These are phyloP conservation scores for Yponomeuta sedellus DNA, from an alignment of 2,888 invertebrate species.

Conservation along the genomic window DNA sequence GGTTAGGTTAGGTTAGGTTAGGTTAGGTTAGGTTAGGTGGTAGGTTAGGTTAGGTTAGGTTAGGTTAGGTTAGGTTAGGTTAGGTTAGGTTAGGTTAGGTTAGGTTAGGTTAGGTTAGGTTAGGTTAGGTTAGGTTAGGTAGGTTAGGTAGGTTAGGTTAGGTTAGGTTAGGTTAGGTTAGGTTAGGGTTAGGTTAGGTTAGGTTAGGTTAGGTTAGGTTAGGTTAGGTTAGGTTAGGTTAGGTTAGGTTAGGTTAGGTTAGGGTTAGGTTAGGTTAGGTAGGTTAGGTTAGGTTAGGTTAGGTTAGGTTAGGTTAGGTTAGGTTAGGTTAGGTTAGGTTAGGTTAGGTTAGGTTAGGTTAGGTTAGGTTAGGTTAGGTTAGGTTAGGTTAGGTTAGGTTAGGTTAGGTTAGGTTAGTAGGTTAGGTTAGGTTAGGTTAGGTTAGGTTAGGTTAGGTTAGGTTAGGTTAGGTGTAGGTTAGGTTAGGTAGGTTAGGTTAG, in stretches of 20 bases:
- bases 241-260: constrained; percentile 21
- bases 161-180: constrained; percentile 23
- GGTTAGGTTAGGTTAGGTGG: constrained; percentile 21
- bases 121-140: constrained; percentile 20
- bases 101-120: constrained; percentile 21
- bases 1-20: constrained; percentile 20
- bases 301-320: constrained; percentile 23
- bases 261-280: constrained; percentile 22
- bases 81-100: constrained; percentile 19
- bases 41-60: constrained; percentile 21
- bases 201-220: constrained; percentile 19
- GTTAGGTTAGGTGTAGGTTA: constrained; percentile 22
- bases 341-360: constrained; percentile 23
- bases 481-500: constrained; percentile 23
- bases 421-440: constrained; percentile 21
- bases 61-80: constrained; percentile 20
- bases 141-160: constrained; percentile 20
- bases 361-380: constrained; percentile 22
- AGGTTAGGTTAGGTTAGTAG: constrained; percentile 18
- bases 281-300: constrained; percentile 22
- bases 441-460: constrained; percentile 18
- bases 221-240: constrained; percentile 19
- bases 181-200: constrained; percentile 24
- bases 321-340: constrained; percentile 22
- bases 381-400: constrained; percentile 19